Base-by-base conservation (phyloP, 2,888 invertebrate genomes). In the Ditula angustiorana region DNA sequence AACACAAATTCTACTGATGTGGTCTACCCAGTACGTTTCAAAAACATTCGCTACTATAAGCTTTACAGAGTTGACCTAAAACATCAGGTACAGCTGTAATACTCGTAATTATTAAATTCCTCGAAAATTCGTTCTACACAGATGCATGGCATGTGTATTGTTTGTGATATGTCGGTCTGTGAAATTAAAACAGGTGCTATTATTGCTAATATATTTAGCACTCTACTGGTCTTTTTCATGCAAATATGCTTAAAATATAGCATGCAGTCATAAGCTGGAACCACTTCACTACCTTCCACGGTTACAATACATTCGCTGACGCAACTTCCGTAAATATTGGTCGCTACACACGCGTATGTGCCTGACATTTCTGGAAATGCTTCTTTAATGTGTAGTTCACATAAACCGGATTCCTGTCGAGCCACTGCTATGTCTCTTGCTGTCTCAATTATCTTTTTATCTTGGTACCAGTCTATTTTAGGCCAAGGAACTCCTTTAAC, bases 351-450 rank as follows among this genome's bases (percentile, higher is more conserved):
- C 66, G 95, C 95, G 84, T 98, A 98, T 82, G 94, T 95, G 66
- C 98, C 98, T 76, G 96, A 95, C 93, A 98, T 97, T 94, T 98
- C 98, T 11, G 97, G 97, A 79, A 97, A 97, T 57, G 97, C 97
- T 94, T 98, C 97, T 70, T 95, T 94, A 73, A 98, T 96, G 69
- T 95, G 94, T 72, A 98, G 92, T 81, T 95, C 95, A 79, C 97
- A 97, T 66, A 95, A 91, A 68, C 98, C 98, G 78, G 97, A 96
- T 69, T 94, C 94, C 76, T 96, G 95, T 84, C 97, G 96, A 37
- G 94, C 93, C 59, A 97, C 94, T 11, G 94, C 94, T 58, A 96
- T 95, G 81, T 97, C 97, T 87, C 96, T 96, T 53, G 95, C 96
- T 88, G 96, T 96, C 75, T 94, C 88, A 67, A 98, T 94, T 55